Evolutionary conservation across 1,140 invertebrate species (phyloP).

Genomic region (Aphelenchoides avenae): DNA sequence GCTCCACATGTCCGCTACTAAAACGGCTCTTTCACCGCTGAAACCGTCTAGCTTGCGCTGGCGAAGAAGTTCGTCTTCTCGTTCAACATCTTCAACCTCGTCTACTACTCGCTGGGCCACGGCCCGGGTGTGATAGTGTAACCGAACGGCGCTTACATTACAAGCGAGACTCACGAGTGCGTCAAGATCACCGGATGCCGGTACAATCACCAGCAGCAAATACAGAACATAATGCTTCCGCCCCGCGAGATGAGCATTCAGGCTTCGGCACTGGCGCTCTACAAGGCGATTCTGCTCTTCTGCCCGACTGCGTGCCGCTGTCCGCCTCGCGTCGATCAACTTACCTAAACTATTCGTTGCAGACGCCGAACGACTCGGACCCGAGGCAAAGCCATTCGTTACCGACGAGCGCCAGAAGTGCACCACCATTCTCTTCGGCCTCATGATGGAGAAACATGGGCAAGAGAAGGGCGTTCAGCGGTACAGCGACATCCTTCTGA

Average conservation of each 20-base stretch:
- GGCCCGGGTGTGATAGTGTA: constrained; percentile 55
- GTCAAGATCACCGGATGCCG: constrained; percentile 49
- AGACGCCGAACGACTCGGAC: constrained; percentile 43
- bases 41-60: constrained; percentile 42
- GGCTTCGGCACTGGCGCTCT: constrained; percentile 63
- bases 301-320: constrained; percentile 61
- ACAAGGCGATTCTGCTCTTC: constrained; percentile 65
- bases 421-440: constrained; percentile 38
- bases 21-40: constrained; percentile 11
- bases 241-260: constrained; percentile 62
- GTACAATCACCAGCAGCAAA: constrained; percentile 57
- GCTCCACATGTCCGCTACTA: not conserved
- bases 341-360: constrained; percentile 20
- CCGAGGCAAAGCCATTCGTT: constrained; percentile 35
- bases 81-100: constrained; percentile 50
- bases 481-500: constrained; percentile 48
- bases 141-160: constrained; percentile 51
- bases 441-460: constrained; percentile 40
- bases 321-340: not conserved
- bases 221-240: constrained; percentile 62
- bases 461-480: constrained; percentile 38
- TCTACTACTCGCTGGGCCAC: constrained; percentile 46
- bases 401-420: constrained; percentile 43
- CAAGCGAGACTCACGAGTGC: constrained; percentile 46
- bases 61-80: constrained; percentile 51